A percentile compares a stretch with the other conserved stretches of the same genome.
Conservation (phyloP, 2,113 vertebrate species). For the Amblyopsis rosae region DNA sequence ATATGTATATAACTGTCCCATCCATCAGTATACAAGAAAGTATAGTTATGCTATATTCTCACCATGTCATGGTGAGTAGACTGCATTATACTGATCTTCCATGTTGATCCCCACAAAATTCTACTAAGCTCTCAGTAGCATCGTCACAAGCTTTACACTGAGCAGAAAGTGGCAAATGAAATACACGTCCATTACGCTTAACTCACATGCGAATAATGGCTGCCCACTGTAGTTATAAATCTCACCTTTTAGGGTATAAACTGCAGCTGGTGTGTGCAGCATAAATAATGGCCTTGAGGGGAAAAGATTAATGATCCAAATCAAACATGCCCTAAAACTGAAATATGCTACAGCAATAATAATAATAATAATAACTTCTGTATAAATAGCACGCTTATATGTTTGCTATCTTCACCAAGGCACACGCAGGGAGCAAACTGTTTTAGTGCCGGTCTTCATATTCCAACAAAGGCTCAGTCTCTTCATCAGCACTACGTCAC, state of each 20-base stretch:
- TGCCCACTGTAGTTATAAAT: slow-evolving; percentile 51
- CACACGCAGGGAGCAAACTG: slow-evolving; percentile 19
- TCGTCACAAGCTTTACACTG: too few relatives aligned
- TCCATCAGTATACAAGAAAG: too few relatives aligned
- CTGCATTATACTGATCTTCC: too few relatives aligned
- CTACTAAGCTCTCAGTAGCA: too few relatives aligned
- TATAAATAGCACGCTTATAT: slow-evolving; percentile 33
- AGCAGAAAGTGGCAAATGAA: slow-evolving; percentile 38
- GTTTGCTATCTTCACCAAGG: slow-evolving; percentile 15
- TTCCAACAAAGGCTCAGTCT: too few relatives aligned
- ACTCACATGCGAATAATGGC: slow-evolving; percentile 37
- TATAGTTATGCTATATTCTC: too few relatives aligned
- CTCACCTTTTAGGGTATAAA: slow-evolving; percentile 60
- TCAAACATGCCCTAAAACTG: slow-evolving; percentile 52
- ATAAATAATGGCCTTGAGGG: slow-evolving; percentile 56
- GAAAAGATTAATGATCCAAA: slow-evolving; percentile 50
- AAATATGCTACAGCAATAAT: slow-evolving; percentile 35
- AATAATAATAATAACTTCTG: slow-evolving; percentile 39
- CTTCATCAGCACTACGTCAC: too few relatives aligned
- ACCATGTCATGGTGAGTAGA: too few relatives aligned
- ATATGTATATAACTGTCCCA: too few relatives aligned
- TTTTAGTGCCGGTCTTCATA: slow-evolving; percentile 16
- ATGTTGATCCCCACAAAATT: too few relatives aligned
- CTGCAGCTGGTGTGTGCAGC: slow-evolving; percentile 23
- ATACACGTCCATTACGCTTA: slow-evolving; percentile 33